Percentiles rank a stretch among this genome's conserved stretches.
Conservation (phyloP, 2,888 invertebrate species). For the Aquatica leii region DNA sequence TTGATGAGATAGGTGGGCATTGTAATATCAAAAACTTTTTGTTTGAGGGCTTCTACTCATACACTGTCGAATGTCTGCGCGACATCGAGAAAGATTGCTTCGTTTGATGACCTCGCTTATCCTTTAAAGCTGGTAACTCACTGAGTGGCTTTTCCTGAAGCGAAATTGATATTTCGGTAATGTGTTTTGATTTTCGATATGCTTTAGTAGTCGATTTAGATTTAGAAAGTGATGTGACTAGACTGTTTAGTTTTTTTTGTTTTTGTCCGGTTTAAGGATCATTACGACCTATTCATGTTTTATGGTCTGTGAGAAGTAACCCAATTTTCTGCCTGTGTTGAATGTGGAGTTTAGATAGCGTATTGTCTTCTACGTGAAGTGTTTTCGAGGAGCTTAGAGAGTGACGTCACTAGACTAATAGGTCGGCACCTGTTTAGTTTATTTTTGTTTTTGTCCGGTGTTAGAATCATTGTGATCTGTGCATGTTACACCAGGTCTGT, state of each 20-base stretch:
- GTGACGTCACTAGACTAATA: slow-evolving; percentile 4
- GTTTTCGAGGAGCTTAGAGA: slow-evolving; percentile 6
- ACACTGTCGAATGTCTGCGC: not conserved
- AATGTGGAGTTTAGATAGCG: too few relatives aligned
- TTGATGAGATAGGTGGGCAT: slow-evolving; percentile 5
- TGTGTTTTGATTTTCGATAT: slow-evolving; percentile 2
- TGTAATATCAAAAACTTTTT: not conserved
- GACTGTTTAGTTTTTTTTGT: too few relatives aligned
- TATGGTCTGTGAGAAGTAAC: too few relatives aligned
- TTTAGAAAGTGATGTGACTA: not conserved
- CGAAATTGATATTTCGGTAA: slow-evolving; percentile 12
- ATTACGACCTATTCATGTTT: too few relatives aligned
- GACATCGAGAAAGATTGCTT: slow-evolving; percentile 11
- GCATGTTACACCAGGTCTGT: slow-evolving; percentile 5
- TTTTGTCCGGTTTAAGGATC: too few relatives aligned
- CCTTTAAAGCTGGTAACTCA: slow-evolving; percentile 14
- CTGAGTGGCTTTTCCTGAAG: slow-evolving; percentile 12
- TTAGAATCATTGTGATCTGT: not conserved
- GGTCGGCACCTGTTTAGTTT: slow-evolving; percentile 4
- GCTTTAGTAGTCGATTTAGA: slow-evolving; percentile 8
- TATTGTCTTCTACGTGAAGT: too few relatives aligned
- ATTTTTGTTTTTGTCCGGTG: slow-evolving; percentile 5
- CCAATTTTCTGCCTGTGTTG: too few relatives aligned
- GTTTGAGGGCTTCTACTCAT: slow-evolving; percentile 1
- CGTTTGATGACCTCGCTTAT: slow-evolving; percentile 1